Conservation (phyloP, 2,113 vertebrate species). For the Periophthalmodon schlosseri region DNA sequence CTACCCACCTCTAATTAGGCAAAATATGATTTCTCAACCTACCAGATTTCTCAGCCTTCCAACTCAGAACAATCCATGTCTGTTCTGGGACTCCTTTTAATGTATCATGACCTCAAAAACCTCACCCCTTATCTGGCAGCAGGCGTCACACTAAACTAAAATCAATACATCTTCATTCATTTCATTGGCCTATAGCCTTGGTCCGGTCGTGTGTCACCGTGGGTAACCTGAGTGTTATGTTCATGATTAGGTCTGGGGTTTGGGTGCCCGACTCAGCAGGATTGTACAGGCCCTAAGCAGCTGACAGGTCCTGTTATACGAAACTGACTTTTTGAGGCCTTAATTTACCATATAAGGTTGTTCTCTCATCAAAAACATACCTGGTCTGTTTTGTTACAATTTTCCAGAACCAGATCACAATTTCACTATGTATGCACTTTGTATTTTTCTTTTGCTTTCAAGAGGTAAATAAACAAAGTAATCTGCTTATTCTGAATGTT, state of each 20-base stretch:
- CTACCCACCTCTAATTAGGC: background rate
- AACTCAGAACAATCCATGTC: background rate
- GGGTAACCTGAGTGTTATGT: background rate
- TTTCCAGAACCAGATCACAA: no score
- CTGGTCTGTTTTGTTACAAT: no score
- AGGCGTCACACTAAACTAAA: conserved; percentile 6
- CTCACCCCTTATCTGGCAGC: background rate
- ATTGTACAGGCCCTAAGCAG: background rate
- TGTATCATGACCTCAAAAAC: conserved; percentile 12
- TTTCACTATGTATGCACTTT: no score
- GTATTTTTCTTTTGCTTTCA: no score
- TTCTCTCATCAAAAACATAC: background rate
- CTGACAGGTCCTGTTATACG: background rate
- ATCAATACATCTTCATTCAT: conserved; percentile 30
- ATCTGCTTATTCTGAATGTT: no score
- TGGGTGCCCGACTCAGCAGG: background rate
- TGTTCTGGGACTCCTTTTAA: background rate
- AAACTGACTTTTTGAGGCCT: background rate
- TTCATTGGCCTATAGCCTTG: conserved; percentile 22
- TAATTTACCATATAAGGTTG: background rate
- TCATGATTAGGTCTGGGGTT: background rate
- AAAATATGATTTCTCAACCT: no score
- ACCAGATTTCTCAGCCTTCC: background rate
- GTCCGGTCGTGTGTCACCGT: background rate
- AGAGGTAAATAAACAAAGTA: no score